Base-by-base conservation (phyloP, 2,113 vertebrate species). In the Lophotis ruficrista region DNA sequence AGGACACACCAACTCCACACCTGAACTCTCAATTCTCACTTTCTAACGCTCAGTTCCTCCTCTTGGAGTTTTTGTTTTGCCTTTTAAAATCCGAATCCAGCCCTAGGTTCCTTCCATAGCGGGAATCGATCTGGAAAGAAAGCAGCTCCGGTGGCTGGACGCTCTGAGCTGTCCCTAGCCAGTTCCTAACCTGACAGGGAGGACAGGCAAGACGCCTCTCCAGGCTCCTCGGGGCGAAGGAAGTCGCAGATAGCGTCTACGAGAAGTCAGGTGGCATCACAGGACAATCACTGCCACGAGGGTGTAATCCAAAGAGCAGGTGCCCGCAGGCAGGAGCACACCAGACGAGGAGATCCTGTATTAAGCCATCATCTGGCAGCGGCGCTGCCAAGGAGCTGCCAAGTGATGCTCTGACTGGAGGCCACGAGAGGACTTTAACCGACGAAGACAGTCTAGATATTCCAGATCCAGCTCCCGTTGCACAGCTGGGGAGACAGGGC, bases 391-490 rank as follows among this genome's bases (percentile, higher is more conserved):
- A 33, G n/a, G 71, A 60, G 27, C 14, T 31, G 60, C n/a, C n/a
- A 37, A 7, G 2, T 4, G 30, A 53, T 8, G 17, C 60, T 24
- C 51, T 12, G 30, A 50, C 41, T 8, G 0, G 0, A 68, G 53
- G 48, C 81, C 70, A 35, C 0, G 6, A 71, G 47, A 27, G 18
- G 21, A 62, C 47, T 68, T 48, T 2, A 31, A 5, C 41, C 0
- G 3, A 84, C 0, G 4, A 30, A 65, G 60, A 35, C 1, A 12
- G 12, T 13, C 8, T 4, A 5, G 51, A 27, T 16, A 14, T 21
- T 41, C 37, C 0, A 0, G 35, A 43, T 12, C 12, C 65, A 21
- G 41, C 41, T 62, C 50, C 10, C 1, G 2, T 1, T 22, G 31
- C 30, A 13, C 15, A 18, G 37, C 72, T 77, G 41, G 31, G 38